Evolutionary conservation across 2,888 invertebrate species (phyloP).

Genomic region (Melangyna quadrimaculata): DNA sequence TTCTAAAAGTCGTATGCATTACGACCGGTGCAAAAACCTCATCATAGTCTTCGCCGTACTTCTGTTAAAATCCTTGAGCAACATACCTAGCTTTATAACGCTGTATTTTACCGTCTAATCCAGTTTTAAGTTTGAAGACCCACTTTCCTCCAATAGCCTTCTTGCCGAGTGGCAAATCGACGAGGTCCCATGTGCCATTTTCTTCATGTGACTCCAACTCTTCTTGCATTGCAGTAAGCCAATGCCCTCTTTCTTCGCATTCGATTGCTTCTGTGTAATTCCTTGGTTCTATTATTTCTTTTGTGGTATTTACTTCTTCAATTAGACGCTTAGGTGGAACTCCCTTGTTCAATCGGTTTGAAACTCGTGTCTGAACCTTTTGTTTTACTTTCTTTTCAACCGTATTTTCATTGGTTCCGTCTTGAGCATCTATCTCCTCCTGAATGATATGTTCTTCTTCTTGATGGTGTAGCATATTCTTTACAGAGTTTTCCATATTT

Average conservation of each 20-base stretch:
- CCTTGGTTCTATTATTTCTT: background rate
- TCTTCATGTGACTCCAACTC: too few relatives aligned
- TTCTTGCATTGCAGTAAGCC: background rate
- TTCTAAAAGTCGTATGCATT: too few relatives aligned
- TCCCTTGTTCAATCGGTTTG: background rate
- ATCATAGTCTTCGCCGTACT: too few relatives aligned
- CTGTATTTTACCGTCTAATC: background rate
- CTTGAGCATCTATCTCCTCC: background rate
- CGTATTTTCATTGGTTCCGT: background rate
- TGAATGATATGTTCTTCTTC: too few relatives aligned
- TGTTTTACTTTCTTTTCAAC: background rate
- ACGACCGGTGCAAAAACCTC: too few relatives aligned
- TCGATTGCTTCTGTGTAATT: background rate
- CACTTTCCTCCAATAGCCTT: background rate
- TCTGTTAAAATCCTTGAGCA: background rate
- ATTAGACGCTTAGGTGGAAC: background rate
- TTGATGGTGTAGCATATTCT: too few relatives aligned
- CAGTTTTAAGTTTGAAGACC: background rate
- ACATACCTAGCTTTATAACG: background rate
- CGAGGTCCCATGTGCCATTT: background rate
- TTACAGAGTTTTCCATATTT: too few relatives aligned
- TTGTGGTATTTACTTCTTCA: background rate
- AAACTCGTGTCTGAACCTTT: too few relatives aligned
- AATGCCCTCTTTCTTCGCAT: background rate
- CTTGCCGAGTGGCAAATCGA: background rate